A percentile compares a stretch with the other conserved stretches of the same genome.
Conservation (phyloP, 2,888 invertebrate species). For the Lepidocyrtinus sp. region DNA sequence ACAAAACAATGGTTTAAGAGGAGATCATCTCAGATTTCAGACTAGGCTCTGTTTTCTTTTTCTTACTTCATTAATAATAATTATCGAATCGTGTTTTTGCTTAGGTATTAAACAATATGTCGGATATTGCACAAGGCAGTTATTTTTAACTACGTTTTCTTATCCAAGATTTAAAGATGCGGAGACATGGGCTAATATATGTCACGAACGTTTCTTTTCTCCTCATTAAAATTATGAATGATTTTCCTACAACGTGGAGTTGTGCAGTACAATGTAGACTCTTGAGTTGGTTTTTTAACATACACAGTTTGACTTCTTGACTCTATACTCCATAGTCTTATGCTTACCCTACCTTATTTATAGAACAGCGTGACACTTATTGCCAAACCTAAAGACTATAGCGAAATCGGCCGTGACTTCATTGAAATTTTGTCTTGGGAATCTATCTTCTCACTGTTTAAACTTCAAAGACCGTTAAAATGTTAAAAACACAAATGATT, state of each 20-base stretch:
- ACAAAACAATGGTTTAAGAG: slow-evolving; percentile 26
- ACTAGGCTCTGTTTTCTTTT: slow-evolving; percentile 28
- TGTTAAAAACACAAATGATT: too few relatives aligned
- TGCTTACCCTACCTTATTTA: slow-evolving; percentile 6
- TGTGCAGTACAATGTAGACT: slow-evolving; percentile 8
- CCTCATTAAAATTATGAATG: slow-evolving; percentile 18
- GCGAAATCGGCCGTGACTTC: neutral
- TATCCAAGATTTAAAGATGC: neutral
- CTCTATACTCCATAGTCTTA: too few relatives aligned
- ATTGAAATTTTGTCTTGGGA: too few relatives aligned
- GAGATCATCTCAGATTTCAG: slow-evolving; percentile 9
- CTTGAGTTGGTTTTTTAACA: too few relatives aligned
- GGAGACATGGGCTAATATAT: neutral
- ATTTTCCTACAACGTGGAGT: neutral
- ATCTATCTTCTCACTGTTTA: too few relatives aligned
- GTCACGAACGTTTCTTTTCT: slow-evolving; percentile 12
- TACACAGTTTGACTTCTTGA: slow-evolving; percentile 31
- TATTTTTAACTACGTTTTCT: slow-evolving; percentile 7
- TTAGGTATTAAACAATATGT: neutral
- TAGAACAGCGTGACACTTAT: neutral
- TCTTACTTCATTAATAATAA: slow-evolving; percentile 38
- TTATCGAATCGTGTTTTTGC: too few relatives aligned
- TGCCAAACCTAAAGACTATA: neutral
- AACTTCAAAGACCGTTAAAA: too few relatives aligned
- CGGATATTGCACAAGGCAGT: neutral